phyloP scores from a whole-genome alignment of 2,113 vertebrate species.

The Apeltes quadracus region DNA sequence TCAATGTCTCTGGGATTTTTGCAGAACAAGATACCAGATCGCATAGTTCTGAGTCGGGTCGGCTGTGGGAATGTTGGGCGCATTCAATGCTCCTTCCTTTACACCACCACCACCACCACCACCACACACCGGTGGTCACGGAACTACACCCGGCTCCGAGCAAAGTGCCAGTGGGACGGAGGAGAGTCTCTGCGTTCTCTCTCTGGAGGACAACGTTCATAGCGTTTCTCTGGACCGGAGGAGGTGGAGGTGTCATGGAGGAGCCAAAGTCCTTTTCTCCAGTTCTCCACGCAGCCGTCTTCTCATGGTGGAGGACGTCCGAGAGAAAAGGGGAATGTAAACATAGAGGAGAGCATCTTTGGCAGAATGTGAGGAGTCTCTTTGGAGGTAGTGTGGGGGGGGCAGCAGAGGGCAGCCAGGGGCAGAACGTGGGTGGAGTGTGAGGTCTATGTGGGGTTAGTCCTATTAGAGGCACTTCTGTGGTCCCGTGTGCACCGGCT shows the following conservation, averaged over 20 bases:
- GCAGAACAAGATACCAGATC: slow-evolving; percentile 56
- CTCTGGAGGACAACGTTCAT: slow-evolving; percentile 74
- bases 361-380: slow-evolving; percentile 78
- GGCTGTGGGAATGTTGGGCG: slow-evolving; percentile 52
- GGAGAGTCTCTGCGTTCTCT: no score
- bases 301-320: slow-evolving; percentile 25
- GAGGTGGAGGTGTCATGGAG: slow-evolving; percentile 32
- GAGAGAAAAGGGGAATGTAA: slow-evolving; percentile 72
- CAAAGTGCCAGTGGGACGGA: slow-evolving; percentile 13
- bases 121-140: slow-evolving; percentile 67
- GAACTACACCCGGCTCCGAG: slow-evolving; percentile 14
- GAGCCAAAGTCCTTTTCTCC: slow-evolving; percentile 37
- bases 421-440: slow-evolving; percentile 28
- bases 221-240: slow-evolving; percentile 47
- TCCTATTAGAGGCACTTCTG: slow-evolving; percentile 77
- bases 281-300: slow-evolving; percentile 21
- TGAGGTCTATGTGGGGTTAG: slow-evolving; percentile 74
- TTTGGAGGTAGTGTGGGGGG: slow-evolving; percentile 80
- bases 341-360: slow-evolving; percentile 80
- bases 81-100: slow-evolving; percentile 31
- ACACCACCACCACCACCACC: no score
- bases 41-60: slow-evolving; percentile 40
- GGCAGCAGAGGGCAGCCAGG: slow-evolving; percentile 40
- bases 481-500: slow-evolving; percentile 54
- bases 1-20: slow-evolving; percentile 65